These are phyloP conservation scores for Dorcus parallelipipedus DNA, from an alignment of 2,888 invertebrate genomes.

Conservation along the genomic window DNA sequence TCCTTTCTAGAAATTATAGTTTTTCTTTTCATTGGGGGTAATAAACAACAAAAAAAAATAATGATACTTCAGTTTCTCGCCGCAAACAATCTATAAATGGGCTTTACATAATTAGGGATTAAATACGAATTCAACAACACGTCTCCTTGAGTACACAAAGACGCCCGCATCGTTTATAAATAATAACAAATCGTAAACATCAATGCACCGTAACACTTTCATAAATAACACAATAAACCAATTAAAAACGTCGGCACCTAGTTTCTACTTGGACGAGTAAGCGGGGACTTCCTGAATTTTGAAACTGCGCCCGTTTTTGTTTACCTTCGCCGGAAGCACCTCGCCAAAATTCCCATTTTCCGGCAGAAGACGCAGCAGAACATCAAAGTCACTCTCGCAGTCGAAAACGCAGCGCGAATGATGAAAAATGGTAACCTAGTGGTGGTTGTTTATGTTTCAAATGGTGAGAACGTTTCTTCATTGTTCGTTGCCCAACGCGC, in stretches of 20 bases:
- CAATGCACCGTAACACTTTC: background rate
- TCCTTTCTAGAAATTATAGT: too few relatives aligned
- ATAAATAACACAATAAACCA: background rate
- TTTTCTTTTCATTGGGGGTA: too few relatives aligned
- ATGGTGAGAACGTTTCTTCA: constrained; percentile 21
- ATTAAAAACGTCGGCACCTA: background rate
- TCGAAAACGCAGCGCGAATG: background rate
- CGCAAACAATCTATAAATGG: too few relatives aligned
- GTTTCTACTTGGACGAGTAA: background rate
- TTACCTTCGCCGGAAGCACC: constrained; percentile 9
- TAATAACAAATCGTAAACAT: too few relatives aligned
- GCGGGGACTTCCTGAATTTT: too few relatives aligned
- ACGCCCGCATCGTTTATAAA: too few relatives aligned
- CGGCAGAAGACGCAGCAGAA: constrained; percentile 5
- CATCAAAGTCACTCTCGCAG: background rate
- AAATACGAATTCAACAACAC: too few relatives aligned
- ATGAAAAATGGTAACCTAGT: constrained; percentile 12
- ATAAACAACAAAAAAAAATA: too few relatives aligned
- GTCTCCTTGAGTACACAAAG: too few relatives aligned
- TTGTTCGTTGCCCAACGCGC: constrained; percentile 18
- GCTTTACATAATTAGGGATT: too few relatives aligned
- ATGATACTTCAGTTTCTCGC: too few relatives aligned
- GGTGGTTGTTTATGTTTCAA: constrained; percentile 1
- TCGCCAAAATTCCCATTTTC: constrained; percentile 11
- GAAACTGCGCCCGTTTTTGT: background rate